Evolutionary conservation across 92 coral and sea anemone genomes (phyloP), one percentile per base, ranked within the genome.

Genomic region (Umimayanthus chanpuru): DNA sequence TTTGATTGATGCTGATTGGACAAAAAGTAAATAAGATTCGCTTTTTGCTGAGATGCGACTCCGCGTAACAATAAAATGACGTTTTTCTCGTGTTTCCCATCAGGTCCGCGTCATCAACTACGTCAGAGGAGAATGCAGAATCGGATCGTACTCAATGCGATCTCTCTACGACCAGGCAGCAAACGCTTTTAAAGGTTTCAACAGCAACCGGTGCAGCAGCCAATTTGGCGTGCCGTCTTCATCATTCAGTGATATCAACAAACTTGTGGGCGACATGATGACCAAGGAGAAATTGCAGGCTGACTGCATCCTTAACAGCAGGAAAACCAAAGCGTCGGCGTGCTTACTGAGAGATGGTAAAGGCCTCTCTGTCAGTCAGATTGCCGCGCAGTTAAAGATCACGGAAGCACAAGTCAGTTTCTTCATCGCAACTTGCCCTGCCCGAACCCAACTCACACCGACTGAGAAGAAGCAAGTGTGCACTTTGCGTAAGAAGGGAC

Each of bases 71-170:
- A 47, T 50, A 14, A 61, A 18, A 20, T 81, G 44, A 8, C 28
- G 28, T 36, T 15, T 20, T 6, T 18, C 28, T 11, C 25, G 23
- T 70, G 40, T 67, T 47, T 58, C 10, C 43, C n/a, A 41, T 49
- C 56, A 82, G 86, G 61, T 25, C 23, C 55, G 76, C 39, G 76
- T 82, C 49, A 41, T 82, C 86, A 82, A 82, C 40, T 82, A 82
- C 56, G 64, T 82, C 77, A 82, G 64, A 66, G 77, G 28, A 82
- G 77, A 64, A 50, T 82, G 86, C 14, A 67, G 29, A 43, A 6
- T 66, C 1, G 86, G 86, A 68, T 40, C 86, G 10, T 18, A 82
- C 77, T 67, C 86, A 16, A 43, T 82, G 50, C 36, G 7, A 67
- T 23, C 61, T 82, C 86, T 82, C 40, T 82, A 67, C 86, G 11